phyloP scores from a whole-genome alignment of 1,140 invertebrate genomes.

The Oscheius sp. region DNA sequence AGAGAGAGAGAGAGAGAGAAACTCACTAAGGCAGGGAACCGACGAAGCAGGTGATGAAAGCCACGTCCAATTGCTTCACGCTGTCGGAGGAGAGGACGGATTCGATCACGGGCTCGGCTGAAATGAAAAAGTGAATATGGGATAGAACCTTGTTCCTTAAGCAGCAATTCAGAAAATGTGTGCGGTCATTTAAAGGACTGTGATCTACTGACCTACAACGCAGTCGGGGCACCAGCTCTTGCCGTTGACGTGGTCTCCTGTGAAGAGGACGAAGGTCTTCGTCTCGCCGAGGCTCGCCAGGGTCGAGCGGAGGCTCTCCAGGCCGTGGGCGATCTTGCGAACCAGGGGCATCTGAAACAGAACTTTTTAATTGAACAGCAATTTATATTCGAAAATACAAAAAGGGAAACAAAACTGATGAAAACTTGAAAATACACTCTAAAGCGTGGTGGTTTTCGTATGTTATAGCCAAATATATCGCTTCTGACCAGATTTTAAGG shows the following conservation, averaged over 20 bases:
- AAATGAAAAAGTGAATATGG: neutral
- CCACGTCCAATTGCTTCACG: slow-evolving; percentile 20
- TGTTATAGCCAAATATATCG: too few relatives aligned
- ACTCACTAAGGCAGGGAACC: slow-evolving; percentile 52
- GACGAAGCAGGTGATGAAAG: slow-evolving; percentile 26
- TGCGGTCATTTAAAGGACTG: neutral
- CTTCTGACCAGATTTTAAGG: too few relatives aligned
- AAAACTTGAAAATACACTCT: too few relatives aligned
- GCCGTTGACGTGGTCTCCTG: slow-evolving; percentile 59
- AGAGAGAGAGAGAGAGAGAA: slow-evolving; percentile 51
- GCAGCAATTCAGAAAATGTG: neutral
- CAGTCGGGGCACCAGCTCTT: slow-evolving; percentile 65
- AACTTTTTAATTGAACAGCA: neutral
- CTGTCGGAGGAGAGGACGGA: slow-evolving; percentile 54
- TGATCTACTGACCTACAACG: slow-evolving; percentile 45
- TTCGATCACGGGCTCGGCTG: slow-evolving; percentile 62
- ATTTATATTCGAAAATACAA: too few relatives aligned
- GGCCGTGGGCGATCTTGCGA: slow-evolving; percentile 10
- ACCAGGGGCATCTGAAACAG: neutral
- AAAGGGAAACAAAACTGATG: too few relatives aligned
- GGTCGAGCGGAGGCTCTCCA: neutral
- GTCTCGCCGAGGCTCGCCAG: slow-evolving; percentile 37
- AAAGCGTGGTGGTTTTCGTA: too few relatives aligned
- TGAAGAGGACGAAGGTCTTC: slow-evolving; percentile 61
- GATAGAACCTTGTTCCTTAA: neutral